Percentiles rank a stretch among this genome's conserved stretches.
Conservation (phyloP, 30 jellyfish, hydroid and myxozoan species). For the Mastigias papua region DNA sequence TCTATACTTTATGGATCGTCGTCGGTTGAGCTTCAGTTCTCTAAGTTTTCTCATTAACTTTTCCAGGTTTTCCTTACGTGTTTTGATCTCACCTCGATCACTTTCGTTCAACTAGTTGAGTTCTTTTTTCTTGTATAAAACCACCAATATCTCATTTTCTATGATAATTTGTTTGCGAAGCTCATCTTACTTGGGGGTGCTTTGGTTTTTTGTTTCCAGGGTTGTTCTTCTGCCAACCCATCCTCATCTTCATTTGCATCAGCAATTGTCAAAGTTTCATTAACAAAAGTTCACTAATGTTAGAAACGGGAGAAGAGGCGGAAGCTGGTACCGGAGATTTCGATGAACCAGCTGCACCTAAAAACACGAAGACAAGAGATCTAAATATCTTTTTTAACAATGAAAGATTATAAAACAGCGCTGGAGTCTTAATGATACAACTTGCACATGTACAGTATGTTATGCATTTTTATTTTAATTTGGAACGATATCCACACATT, state of each 20-base stretch:
- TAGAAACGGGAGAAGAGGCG: no score
- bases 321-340: no score
- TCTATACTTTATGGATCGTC: constrained; percentile 48
- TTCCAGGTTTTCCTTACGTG: constrained; percentile 44
- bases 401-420: no score
- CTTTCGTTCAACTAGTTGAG: constrained; percentile 44
- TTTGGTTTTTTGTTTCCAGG: constrained; percentile 36
- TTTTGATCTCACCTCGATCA: constrained; percentile 53
- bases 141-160: constrained; percentile 21
- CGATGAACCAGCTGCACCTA: no score
- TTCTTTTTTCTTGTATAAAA: constrained; percentile 22
- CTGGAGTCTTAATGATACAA: no score
- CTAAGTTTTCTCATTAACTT: constrained; percentile 22
- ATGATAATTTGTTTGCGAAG: constrained; percentile 31
- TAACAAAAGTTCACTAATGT: constrained; percentile 19
- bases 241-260: constrained; percentile 34
- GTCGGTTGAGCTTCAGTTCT: constrained; percentile 48
- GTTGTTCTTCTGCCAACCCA: constrained; percentile 43
- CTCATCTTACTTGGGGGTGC: constrained; percentile 52
- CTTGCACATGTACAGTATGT: no score
- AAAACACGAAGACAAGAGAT: no score
- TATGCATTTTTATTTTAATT: no score
- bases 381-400: no score
- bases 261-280: constrained; percentile 29
- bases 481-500: no score